A percentile compares a stretch with the other conserved stretches of the same genome.
phyloP scores from a whole-genome alignment of 2,888 invertebrate genomes.

The Busseola fusca region DNA sequence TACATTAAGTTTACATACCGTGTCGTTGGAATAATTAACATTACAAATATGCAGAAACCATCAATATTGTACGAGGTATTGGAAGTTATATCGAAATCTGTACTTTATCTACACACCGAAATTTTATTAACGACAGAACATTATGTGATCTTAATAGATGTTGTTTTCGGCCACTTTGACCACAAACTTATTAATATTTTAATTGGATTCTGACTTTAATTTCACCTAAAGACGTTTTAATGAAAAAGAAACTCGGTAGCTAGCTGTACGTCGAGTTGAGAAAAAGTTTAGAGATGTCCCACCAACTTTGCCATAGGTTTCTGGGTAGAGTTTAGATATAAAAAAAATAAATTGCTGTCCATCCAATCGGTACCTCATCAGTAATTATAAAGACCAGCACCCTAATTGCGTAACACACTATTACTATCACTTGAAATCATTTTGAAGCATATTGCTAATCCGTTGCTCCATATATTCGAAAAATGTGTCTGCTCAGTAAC shows the following conservation, averaged over 20 bases:
- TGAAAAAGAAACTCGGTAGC: conserved; percentile 41
- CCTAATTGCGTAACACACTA: too few relatives aligned
- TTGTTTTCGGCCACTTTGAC: conserved; percentile 10
- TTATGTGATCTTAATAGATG: conserved; percentile 8
- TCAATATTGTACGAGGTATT: conserved; percentile 42
- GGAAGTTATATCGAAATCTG: conserved; percentile 20
- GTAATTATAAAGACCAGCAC: conserved; percentile 38
- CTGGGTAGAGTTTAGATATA: conserved; percentile 20
- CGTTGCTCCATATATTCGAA: too few relatives aligned
- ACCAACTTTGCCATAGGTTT: conserved; percentile 29
- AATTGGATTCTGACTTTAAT: conserved; percentile 39
- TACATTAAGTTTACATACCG: conserved; percentile 36
- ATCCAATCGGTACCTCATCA: conserved; percentile 25
- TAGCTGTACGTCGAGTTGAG: conserved; percentile 4
- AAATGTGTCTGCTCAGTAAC: too few relatives aligned
- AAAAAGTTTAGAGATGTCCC: conserved; percentile 51
- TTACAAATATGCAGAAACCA: conserved; percentile 41
- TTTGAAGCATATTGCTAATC: too few relatives aligned
- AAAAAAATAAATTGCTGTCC: conserved; percentile 37
- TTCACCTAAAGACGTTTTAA: conserved; percentile 27
- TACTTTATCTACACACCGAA: conserved; percentile 10
- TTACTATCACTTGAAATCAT: too few relatives aligned
- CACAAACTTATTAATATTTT: conserved; percentile 38
- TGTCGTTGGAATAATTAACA: conserved; percentile 49
- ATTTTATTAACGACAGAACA: background rate